Evolutionary conservation across 1,140 invertebrate genomes (phyloP), one percentile per base, ranked within the genome.

Genomic region (Bathynomus jamesi): DNA sequence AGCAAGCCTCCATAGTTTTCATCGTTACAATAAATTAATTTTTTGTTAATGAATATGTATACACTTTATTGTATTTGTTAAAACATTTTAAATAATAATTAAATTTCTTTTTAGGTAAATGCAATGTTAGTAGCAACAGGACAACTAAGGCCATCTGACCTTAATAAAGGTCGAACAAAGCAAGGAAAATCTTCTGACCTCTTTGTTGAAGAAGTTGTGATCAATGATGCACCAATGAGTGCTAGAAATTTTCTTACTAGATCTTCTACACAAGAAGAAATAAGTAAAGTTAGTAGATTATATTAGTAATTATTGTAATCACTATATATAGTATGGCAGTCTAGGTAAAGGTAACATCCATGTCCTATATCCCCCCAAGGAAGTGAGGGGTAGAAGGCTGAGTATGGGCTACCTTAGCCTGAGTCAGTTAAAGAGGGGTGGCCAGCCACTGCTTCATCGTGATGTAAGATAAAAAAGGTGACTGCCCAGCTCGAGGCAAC

Each of bases 221-320:
- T 67, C 30, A 67, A 67, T 30, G 30, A 67, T 67, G 65, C 60
- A 5, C 60, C 65, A 1, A 67, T 67, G 28, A 67, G 65, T 67
- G 65, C 65, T 17, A 31, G 65, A 31, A 67, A 67, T 46, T 67
- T 46, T 21, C 65, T 67, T 24, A 67, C 65, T 1, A 67, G 65
- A 40, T 46, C 65, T 24, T n/a, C 65, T 17, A 67, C 65, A 3
- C 65, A 67, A 27, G 65, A 67, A 21, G 65, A 67, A 40, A 67
- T 67, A 46, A 67, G 31, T 17, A 67, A 67, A 46, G 65, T 67
- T 11, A 17, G 30, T 53, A 13, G 11, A 13, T 53, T 53, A 13
- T 53, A 21, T 21, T 53, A 53, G 21, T 53, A 53, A 13, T 11
- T 53, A 53, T 53, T 13, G 46, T 53, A 21, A 53, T 53, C n/a